A percentile compares a stretch with the other conserved stretches of the same genome.
phyloP scores from a whole-genome alignment of 2,888 invertebrate genomes.

The Leucania comma region DNA sequence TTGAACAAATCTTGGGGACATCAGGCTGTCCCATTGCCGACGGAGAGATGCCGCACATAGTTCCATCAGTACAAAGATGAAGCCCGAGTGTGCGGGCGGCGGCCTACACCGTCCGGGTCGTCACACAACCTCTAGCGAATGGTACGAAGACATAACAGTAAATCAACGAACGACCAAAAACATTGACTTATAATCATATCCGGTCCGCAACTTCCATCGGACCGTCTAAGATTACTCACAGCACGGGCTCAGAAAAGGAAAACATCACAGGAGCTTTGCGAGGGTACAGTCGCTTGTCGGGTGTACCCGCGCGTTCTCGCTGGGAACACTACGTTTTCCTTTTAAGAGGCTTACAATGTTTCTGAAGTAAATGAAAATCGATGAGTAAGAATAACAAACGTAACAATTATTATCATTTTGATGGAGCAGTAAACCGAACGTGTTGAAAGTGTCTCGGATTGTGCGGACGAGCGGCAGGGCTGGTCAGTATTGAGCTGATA shows the following conservation, averaged over 20 bases:
- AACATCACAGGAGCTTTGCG: conserved; percentile 83
- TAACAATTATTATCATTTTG: conserved; percentile 53
- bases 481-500: conserved; percentile 63
- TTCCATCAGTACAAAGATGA: conserved; percentile 70
- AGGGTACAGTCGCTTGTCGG: conserved; percentile 80
- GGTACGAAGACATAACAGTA: conserved; percentile 82
- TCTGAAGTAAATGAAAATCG: conserved; percentile 69
- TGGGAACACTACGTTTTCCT: conserved; percentile 80
- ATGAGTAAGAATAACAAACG: conserved; percentile 60
- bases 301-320: conserved; percentile 85
- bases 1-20: conserved; percentile 88
- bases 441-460: conserved; percentile 58
- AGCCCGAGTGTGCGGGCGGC: conserved; percentile 65
- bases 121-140: conserved; percentile 81
- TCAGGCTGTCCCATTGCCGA: conserved; percentile 80
- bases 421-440: conserved; percentile 54
- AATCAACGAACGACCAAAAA: conserved; percentile 79
- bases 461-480: conserved; percentile 76
- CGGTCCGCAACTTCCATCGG: conserved; percentile 89
- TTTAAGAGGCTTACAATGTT: conserved; percentile 84
- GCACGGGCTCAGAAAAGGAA: conserved; percentile 80
- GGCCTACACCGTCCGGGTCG: conserved; percentile 78
- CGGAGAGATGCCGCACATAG: conserved; percentile 77
- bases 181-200: conserved; percentile 80
- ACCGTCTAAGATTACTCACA: conserved; percentile 80